These are phyloP conservation scores for Eretmocerus hayati DNA, from an alignment of 2,888 invertebrate genomes.

Conservation along the genomic window DNA sequence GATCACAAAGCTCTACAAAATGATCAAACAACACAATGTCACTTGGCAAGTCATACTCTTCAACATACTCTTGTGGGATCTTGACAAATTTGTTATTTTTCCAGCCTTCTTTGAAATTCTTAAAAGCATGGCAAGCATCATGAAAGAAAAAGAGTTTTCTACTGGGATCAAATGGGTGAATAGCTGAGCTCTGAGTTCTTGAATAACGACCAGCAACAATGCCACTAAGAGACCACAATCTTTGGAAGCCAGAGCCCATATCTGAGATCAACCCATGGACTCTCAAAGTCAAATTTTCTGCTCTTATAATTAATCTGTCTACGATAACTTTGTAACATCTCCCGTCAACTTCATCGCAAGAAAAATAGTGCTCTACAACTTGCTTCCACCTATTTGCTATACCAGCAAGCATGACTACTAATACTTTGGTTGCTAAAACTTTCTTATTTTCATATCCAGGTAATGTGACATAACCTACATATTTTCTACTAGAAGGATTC, in stretches of 20 bases:
- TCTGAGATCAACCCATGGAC: conserved; percentile 28
- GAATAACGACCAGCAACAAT: conserved; percentile 16
- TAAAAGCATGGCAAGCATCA: neutral
- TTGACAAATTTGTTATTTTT: neutral
- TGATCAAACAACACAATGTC: neutral
- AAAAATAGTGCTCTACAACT: conserved; percentile 29
- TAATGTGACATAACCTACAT: conserved; percentile 11
- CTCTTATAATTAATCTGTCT: conserved; percentile 19
- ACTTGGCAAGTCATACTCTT: neutral
- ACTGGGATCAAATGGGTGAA: neutral
- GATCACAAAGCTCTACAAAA: neutral
- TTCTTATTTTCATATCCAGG: conserved; percentile 2
- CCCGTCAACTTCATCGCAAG: conserved; percentile 26
- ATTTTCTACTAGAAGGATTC: conserved; percentile 11
- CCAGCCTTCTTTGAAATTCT: neutral
- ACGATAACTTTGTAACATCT: conserved; percentile 23
- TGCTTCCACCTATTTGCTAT: conserved; percentile 30
- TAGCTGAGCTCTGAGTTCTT: neutral
- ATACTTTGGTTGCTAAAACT: conserved; percentile 26
- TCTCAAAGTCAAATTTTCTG: conserved; percentile 25
- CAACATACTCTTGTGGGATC: neutral
- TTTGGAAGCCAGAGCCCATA: conserved; percentile 28
- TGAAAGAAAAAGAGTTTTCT: neutral
- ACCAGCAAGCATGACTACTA: conserved; percentile 31
- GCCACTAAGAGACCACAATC: conserved; percentile 24